phyloP scores from a whole-genome alignment of 1,140 invertebrate genomes.

The Hyles vespertilio region DNA sequence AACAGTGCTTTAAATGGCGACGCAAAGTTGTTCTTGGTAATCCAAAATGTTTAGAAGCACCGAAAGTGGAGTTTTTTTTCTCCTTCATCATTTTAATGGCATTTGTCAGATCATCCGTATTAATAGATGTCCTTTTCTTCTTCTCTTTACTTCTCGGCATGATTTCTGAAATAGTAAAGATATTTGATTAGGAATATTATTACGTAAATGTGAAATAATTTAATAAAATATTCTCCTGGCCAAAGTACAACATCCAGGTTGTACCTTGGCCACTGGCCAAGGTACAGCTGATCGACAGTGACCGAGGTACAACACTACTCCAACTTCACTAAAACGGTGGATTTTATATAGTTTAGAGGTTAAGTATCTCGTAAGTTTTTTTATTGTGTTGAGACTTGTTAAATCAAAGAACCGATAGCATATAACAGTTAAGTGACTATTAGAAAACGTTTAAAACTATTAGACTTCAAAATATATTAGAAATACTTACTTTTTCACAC shows the following conservation, averaged over 20 bases:
- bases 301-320: constrained; percentile 25
- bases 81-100: background rate
- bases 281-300: constrained; percentile 11
- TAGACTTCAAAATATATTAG: constrained; percentile 6
- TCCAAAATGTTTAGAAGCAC: no score
- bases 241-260: constrained; percentile 22
- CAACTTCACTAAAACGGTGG: constrained; percentile 18
- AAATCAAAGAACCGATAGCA: constrained; percentile 22
- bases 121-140: no score
- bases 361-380: constrained; percentile 11
- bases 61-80: background rate
- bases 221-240: constrained; percentile 17
- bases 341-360: constrained; percentile 21
- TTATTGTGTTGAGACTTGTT: constrained; percentile 15
- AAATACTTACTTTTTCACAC: constrained; percentile 10
- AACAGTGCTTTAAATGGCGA: no score
- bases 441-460: background rate
- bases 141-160: no score
- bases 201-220: constrained; percentile 21
- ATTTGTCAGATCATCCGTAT: no score
- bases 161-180: constrained; percentile 13
- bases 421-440: constrained; percentile 19
- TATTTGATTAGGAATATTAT: constrained; percentile 16
- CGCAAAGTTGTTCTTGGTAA: no score
- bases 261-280: constrained; percentile 18